phyloP scores from a whole-genome alignment of 1,140 invertebrate genomes.

The Drosophila bifasciata region DNA sequence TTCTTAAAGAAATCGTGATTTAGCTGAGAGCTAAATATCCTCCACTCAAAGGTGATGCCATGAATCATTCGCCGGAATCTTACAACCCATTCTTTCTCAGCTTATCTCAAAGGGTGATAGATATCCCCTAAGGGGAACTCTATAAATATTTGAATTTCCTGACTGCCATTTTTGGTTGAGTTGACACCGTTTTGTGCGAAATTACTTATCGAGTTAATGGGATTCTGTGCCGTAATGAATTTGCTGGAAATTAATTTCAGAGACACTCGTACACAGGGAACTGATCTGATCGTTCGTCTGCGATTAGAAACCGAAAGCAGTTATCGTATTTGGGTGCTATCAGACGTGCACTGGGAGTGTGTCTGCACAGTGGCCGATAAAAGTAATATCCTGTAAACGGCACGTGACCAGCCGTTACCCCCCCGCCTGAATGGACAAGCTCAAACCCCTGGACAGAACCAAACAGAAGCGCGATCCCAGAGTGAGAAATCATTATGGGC shows the following conservation, averaged over 20 bases:
- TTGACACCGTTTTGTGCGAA: conserved; percentile 71
- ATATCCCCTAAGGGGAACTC: conserved; percentile 34
- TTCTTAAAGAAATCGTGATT: too few relatives aligned
- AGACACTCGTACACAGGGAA: conserved; percentile 15
- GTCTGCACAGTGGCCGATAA: conserved; percentile 69
- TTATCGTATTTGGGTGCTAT: conserved; percentile 39
- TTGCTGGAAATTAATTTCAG: conserved; percentile 72
- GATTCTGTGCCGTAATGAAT: conserved; percentile 75
- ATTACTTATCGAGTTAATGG: conserved; percentile 73
- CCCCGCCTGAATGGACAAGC: conserved; percentile 28
- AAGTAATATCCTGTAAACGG: conserved; percentile 75
- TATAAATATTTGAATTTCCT: conserved; percentile 77
- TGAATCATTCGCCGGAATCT: too few relatives aligned
- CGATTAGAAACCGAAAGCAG: conserved; percentile 40
- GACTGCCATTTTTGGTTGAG: conserved; percentile 64
- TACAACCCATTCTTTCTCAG: too few relatives aligned
- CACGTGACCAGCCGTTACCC: conserved; percentile 57
- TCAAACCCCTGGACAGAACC: conserved; percentile 10
- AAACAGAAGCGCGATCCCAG: background rate
- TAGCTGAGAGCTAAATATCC: too few relatives aligned
- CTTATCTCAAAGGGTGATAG: background rate
- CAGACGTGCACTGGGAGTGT: conserved; percentile 48
- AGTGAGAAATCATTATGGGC: conserved; percentile 33
- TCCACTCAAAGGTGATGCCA: too few relatives aligned
- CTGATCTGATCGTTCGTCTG: conserved; percentile 38